These are phyloP conservation scores for Chrysemys picta DNA, from an alignment of 2,113 vertebrate genomes.

Conservation along the genomic window DNA sequence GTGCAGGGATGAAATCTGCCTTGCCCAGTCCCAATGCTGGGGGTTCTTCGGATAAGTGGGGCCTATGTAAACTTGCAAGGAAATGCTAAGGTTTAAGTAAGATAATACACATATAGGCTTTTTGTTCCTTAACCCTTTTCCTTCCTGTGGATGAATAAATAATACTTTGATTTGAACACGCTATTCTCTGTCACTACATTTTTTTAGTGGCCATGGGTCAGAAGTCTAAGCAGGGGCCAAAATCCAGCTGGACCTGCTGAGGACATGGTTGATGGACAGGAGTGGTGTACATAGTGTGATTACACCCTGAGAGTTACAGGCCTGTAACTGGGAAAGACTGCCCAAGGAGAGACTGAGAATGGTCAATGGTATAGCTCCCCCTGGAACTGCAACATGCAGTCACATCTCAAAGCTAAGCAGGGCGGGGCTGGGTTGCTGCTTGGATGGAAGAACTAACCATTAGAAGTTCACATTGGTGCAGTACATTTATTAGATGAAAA, in stretches of 20 bases:
- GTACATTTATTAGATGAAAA: not conserved
- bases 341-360: not conserved
- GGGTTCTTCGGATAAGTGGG: not conserved
- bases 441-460: fast-evolving
- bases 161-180: not conserved
- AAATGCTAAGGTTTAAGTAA: not conserved
- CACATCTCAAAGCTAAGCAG: not conserved
- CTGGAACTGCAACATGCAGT: not conserved
- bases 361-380: not conserved
- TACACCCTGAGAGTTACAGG: not conserved
- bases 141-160: not conserved
- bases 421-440: not conserved
- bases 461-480: not conserved
- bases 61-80: not conserved
- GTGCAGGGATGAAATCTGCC: not conserved
- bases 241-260: not conserved
- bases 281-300: not conserved
- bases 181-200: not conserved
- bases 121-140: not conserved
- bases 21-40: not conserved
- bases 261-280: not conserved
- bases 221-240: not conserved
- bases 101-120: not conserved
- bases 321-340: not conserved
- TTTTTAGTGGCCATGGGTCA: not conserved